These are phyloP conservation scores for Buphagus erythrorhynchus DNA, from an alignment of 2,797 vertebrate genomes.

Conservation along the genomic window DNA sequence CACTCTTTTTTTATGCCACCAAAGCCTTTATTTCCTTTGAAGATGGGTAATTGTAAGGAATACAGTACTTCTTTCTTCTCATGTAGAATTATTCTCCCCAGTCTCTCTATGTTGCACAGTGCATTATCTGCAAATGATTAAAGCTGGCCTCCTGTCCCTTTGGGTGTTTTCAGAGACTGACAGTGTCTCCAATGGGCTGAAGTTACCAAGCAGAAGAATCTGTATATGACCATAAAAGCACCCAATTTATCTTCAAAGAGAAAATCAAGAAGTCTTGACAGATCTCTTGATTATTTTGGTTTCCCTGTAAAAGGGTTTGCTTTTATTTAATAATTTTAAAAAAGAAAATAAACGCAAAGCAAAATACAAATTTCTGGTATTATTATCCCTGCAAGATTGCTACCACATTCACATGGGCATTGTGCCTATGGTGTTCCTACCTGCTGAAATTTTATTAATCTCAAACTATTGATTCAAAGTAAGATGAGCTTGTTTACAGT, in stretches of 20 bases:
- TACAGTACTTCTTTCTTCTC: background rate
- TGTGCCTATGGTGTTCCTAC: background rate
- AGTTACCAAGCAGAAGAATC: background rate
- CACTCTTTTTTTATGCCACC: background rate
- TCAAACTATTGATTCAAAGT: background rate
- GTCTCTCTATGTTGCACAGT: background rate
- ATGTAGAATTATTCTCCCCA: background rate
- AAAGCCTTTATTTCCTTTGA: slow-evolving; percentile 65
- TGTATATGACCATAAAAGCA: background rate
- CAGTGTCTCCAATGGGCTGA: background rate
- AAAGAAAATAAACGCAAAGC: background rate
- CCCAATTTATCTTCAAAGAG: slow-evolving; percentile 17
- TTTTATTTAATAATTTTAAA: background rate
- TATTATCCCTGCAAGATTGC: background rate
- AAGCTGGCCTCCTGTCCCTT: slow-evolving; percentile 26
- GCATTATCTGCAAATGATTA: slow-evolving; percentile 43
- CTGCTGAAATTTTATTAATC: background rate
- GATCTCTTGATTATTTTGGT: background rate
- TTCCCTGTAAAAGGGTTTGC: background rate
- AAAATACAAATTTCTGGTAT: background rate
- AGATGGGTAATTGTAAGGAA: slow-evolving; percentile 3
- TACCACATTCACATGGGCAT: background rate
- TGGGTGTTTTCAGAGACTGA: slow-evolving; percentile 22
- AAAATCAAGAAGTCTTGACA: background rate
- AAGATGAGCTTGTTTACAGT: background rate